Evolutionary conservation across 1,140 invertebrate genomes (phyloP).

Genomic region (Scaptomyza hsui): DNA sequence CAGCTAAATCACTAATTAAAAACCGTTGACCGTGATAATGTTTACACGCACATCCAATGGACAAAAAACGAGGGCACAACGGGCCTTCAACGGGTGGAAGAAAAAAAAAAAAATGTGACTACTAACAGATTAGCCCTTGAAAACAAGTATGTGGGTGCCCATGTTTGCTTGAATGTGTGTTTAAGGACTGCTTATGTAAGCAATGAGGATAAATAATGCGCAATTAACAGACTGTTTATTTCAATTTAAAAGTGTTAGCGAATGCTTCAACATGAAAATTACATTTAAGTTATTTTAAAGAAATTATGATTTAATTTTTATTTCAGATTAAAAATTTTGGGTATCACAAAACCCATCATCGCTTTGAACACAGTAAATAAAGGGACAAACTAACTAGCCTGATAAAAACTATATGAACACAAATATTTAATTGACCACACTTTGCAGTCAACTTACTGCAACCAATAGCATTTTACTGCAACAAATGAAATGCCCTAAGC

Average conservation of each 20-base stretch:
- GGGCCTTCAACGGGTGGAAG: background rate
- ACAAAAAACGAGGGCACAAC: conserved; percentile 2
- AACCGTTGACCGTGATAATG: conserved; percentile 61
- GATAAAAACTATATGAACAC: background rate
- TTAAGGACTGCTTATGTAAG: background rate
- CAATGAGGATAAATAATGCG: conserved; percentile 16
- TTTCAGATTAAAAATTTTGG: too few relatives aligned
- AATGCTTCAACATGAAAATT: background rate
- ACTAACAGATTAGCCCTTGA: conserved; percentile 6
- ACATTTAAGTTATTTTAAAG: background rate
- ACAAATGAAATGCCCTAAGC: background rate
- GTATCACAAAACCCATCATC: background rate
- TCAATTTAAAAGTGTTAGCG: background rate
- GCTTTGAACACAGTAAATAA: background rate
- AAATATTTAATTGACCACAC: conserved; percentile 12
- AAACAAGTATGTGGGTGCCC: background rate
- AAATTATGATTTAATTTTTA: too few relatives aligned
- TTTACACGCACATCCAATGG: conserved; percentile 24
- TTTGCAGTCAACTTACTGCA: conserved; percentile 14
- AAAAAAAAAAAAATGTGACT: conserved; percentile 11
- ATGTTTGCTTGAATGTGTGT: background rate
- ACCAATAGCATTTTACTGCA: background rate
- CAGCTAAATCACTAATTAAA: conserved; percentile 63
- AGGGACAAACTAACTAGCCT: background rate
- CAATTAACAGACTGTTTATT: conserved; percentile 22